phyloP scores from a whole-genome alignment of 1,140 invertebrate species.

The Zaprionus davidi region DNA sequence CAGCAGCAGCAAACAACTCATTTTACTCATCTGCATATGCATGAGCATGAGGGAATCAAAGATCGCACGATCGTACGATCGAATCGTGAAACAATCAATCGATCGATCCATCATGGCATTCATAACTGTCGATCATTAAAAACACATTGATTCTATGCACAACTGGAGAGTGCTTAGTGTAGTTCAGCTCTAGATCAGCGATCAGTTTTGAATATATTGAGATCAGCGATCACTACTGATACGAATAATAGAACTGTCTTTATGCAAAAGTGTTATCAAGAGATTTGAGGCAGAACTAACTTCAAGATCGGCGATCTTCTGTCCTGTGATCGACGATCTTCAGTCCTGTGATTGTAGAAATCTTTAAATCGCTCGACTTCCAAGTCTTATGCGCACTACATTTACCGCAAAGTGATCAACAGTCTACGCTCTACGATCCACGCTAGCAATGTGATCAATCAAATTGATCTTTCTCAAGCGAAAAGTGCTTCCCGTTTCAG shows the following conservation, averaged over 20 bases:
- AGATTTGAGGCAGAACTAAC: not conserved
- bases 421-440: not conserved
- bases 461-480: constrained; percentile 17
- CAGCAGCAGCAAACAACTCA: not conserved
- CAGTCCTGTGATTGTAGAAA: not conserved
- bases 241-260: not conserved
- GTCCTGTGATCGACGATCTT: not conserved
- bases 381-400: constrained; percentile 1
- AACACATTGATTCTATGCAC: not conserved
- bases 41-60: constrained; percentile 16
- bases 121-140: constrained; percentile 1
- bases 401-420: constrained; percentile 11
- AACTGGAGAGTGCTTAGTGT: not conserved
- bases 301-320: not conserved
- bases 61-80: constrained; percentile 8
- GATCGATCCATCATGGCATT: constrained; percentile 26
- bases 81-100: not conserved
- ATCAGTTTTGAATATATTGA: not conserved
- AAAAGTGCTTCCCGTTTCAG: constrained; percentile 10
- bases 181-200: not conserved
- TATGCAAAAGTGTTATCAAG: not conserved
- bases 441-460: constrained; percentile 18
- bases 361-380: not conserved
- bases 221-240: not conserved
- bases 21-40: constrained; percentile 31